Percentiles rank a stretch among this genome's conserved stretches.
Conservation (phyloP, 37 sponge, comb jelly and placozoan species). For the Geodia barretti region DNA sequence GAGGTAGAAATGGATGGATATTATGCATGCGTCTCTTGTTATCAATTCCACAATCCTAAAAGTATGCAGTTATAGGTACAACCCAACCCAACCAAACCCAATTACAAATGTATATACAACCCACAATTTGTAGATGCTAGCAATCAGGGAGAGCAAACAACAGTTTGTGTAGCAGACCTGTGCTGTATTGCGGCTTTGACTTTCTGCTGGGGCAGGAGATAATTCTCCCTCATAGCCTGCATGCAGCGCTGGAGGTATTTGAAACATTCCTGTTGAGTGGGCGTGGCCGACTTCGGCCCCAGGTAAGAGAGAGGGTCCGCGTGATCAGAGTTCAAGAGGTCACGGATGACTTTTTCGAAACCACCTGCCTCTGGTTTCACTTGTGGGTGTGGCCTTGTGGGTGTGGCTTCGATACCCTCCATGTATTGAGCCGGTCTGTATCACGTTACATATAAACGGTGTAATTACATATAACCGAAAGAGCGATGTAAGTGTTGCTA, state of each 20-base stretch:
- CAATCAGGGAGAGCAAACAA: background rate
- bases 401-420: background rate
- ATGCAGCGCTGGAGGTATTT: slow-evolving; percentile 1
- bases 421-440: background rate
- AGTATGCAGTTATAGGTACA: no score
- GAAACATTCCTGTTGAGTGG: slow-evolving; percentile 30
- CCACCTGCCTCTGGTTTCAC: background rate
- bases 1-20: no score
- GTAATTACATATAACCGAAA: no score
- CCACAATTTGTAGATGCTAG: background rate
- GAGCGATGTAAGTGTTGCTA: no score
- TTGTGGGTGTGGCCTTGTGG: background rate
- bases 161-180: slow-evolving; percentile 5
- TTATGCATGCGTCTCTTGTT: no score
- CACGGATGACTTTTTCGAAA: slow-evolving; percentile 7
- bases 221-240: background rate
- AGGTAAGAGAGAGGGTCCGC: background rate
- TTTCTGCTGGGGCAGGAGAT: slow-evolving; percentile 20
- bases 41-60: no score
- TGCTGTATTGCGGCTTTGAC: slow-evolving; percentile 12
- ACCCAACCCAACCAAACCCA: background rate
- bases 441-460: no score
- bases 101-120: background rate
- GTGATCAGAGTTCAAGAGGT: background rate
- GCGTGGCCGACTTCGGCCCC: background rate